phyloP scores from a whole-genome alignment of 2,113 vertebrate species.

The Hippocampus zosterae region DNA sequence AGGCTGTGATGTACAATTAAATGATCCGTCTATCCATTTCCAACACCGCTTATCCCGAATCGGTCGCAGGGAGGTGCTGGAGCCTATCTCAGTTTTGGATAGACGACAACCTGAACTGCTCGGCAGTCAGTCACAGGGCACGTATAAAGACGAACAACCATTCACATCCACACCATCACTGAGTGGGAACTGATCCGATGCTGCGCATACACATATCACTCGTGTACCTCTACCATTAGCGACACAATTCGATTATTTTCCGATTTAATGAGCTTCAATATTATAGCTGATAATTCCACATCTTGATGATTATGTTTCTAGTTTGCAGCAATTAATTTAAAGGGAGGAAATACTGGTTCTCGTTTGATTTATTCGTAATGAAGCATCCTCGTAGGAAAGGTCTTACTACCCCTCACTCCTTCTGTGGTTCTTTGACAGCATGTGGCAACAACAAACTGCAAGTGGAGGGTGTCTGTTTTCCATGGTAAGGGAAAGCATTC shows the following conservation, averaged over 20 bases:
- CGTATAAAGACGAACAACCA: too few relatives aligned
- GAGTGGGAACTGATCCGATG: too few relatives aligned
- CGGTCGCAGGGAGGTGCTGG: too few relatives aligned
- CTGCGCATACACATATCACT: too few relatives aligned
- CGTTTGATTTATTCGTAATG: background rate
- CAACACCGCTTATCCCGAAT: too few relatives aligned
- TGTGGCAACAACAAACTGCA: conserved; percentile 14
- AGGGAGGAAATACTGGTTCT: background rate
- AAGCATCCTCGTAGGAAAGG: background rate
- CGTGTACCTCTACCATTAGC: too few relatives aligned
- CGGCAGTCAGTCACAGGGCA: too few relatives aligned
- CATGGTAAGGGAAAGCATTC: conserved; percentile 54
- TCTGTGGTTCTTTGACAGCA: background rate
- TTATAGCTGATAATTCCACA: background rate
- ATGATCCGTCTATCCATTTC: too few relatives aligned
- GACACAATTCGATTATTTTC: background rate
- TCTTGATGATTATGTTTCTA: background rate
- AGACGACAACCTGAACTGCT: too few relatives aligned
- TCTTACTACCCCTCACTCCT: background rate
- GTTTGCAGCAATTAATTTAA: background rate
- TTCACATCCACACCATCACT: too few relatives aligned
- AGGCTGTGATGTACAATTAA: too few relatives aligned
- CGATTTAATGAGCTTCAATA: background rate
- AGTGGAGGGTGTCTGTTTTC: conserved; percentile 34
- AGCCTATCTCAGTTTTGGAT: too few relatives aligned